Evolutionary conservation across 2,888 invertebrate genomes (phyloP).

Genomic region (Ceriagrion tenellum): DNA sequence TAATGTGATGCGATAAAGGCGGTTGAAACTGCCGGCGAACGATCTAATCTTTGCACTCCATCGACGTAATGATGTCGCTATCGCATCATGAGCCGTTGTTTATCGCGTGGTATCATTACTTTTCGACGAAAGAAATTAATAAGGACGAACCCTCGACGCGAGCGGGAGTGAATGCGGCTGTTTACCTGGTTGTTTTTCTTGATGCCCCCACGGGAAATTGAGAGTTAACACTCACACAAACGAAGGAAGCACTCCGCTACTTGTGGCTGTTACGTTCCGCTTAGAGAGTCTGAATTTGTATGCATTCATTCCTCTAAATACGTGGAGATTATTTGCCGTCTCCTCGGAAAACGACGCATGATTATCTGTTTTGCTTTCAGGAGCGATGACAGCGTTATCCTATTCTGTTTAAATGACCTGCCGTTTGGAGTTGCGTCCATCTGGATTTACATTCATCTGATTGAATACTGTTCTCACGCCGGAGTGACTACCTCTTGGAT

Average conservation of each 20-base stretch:
- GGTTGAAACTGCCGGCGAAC: background rate
- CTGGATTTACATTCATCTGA: background rate
- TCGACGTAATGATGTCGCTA: background rate
- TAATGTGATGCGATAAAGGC: conserved; percentile 26
- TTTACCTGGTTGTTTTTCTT: background rate
- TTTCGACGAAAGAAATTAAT: background rate
- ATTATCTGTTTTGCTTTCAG: background rate
- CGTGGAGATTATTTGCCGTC: background rate
- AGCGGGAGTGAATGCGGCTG: background rate
- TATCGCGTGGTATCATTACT: background rate
- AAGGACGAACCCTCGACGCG: background rate
- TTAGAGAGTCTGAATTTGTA: background rate
- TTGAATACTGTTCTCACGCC: background rate
- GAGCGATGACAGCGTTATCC: background rate
- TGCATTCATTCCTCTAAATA: background rate
- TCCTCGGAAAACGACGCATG: background rate
- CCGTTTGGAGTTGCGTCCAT: background rate
- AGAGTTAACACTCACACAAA: background rate
- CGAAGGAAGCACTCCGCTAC: background rate
- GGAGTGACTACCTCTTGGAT: background rate
- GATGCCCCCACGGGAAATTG: background rate
- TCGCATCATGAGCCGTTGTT: background rate
- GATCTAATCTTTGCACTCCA: conserved; percentile 4
- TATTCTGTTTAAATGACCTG: background rate
- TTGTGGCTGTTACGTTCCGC: background rate